phyloP scores from a whole-genome alignment of 2,797 vertebrate genomes.

The Anabas testudineus region DNA sequence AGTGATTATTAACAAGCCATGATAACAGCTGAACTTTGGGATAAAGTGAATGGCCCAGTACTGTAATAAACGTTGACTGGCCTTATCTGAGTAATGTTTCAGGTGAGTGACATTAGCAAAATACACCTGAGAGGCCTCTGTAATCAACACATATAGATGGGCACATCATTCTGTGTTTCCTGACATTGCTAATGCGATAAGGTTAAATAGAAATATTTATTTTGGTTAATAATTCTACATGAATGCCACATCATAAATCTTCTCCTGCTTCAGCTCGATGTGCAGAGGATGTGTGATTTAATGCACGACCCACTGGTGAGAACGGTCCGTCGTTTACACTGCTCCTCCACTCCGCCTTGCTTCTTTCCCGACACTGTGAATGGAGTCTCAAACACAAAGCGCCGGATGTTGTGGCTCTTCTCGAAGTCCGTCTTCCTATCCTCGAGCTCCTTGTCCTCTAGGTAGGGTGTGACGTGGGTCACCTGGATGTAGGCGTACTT shows the following conservation, averaged over 20 bases:
- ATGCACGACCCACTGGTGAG: constrained; percentile 89
- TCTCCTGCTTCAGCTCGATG: background rate
- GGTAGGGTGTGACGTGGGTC: constrained; percentile 93
- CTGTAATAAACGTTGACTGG: constrained; percentile 35
- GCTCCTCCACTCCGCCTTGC: constrained; percentile 95
- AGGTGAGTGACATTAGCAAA: background rate
- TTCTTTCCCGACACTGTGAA: constrained; percentile 95
- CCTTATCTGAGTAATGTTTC: constrained; percentile 15
- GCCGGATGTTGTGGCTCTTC: constrained; percentile 95
- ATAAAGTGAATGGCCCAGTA: constrained; percentile 5
- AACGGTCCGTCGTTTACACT: constrained; percentile 94
- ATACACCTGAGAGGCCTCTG: background rate
- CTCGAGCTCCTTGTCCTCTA: constrained; percentile 96
- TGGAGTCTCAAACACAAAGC: constrained; percentile 97
- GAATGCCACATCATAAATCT: background rate
- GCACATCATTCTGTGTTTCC: background rate
- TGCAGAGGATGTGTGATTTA: accelerated
- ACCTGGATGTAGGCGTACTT: constrained; percentile 99
- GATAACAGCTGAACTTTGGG: constrained; percentile 64
- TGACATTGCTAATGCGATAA: background rate
- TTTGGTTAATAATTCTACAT: background rate
- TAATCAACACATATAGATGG: constrained; percentile 8
- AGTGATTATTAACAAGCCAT: constrained; percentile 29
- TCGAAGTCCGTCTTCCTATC: constrained; percentile 97
- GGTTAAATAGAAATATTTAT: background rate